These are phyloP conservation scores for Mayetiola destructor DNA, from an alignment of 2,888 invertebrate species.

Conservation along the genomic window DNA sequence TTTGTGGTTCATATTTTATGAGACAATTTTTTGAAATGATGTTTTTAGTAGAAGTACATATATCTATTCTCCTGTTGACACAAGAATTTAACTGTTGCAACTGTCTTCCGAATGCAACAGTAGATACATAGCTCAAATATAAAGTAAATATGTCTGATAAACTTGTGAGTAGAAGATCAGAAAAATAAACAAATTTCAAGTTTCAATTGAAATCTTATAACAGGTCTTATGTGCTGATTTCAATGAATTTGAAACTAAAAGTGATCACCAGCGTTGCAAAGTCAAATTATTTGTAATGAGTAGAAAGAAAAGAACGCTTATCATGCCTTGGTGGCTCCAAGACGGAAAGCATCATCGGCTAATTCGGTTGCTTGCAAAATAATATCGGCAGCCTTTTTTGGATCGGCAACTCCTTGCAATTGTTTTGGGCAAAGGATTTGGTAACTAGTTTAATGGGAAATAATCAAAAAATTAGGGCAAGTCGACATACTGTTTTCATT, in stretches of 20 bases:
- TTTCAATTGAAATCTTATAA: no score
- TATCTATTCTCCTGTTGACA: no score
- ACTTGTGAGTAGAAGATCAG: not conserved
- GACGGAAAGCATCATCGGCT: conserved; percentile 82
- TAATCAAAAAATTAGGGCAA: no score
- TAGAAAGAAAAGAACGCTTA: conserved; percentile 15
- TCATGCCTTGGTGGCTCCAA: conserved; percentile 98
- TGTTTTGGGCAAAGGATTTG: conserved; percentile 91
- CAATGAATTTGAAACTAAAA: not conserved
- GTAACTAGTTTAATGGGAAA: conserved; percentile 46
- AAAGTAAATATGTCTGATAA: not conserved
- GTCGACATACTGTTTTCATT: no score
- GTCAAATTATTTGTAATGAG: not conserved
- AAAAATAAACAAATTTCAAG: not conserved
- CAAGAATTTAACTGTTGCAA: no score
- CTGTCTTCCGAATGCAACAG: conserved; percentile 5
- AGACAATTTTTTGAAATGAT: no score
- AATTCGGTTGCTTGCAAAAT: conserved; percentile 73
- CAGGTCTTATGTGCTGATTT: no score
- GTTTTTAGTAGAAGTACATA: no score
- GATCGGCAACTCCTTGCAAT: conserved; percentile 57
- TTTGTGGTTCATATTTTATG: no score
- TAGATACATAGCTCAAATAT: not conserved
- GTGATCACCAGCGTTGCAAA: not conserved
- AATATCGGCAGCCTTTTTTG: conserved; percentile 67